Base-by-base conservation (phyloP, 2,113 vertebrate genomes). In the Microtus oregoni region DNA sequence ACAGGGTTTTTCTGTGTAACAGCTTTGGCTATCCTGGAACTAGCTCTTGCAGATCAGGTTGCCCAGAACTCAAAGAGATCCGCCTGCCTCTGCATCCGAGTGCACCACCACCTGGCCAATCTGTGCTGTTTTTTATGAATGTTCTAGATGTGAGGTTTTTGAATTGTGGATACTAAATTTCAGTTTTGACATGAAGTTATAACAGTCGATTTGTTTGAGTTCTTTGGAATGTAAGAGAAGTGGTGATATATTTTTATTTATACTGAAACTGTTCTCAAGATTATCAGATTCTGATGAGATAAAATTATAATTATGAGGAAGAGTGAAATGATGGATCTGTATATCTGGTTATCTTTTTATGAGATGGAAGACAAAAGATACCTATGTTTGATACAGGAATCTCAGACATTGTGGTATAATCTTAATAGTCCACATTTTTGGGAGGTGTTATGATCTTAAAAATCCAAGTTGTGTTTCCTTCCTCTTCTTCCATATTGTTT, bases 171-270 rank as follows among this genome's bases (percentile, higher is more conserved):
- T 52, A 78, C 7, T 32, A 52, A 52, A 78, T 78, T 78, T 78
- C 47, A 78, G 28, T 78, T 78, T 78, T 78, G 44, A 52, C 3
- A 1, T 52, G 47, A 30, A 52, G 28, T 78, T 78, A 78, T 78
- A 30, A 47, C 24, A 52, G 47, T 78, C 5, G 12, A 77, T 77
- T 77, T 77, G 76, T 47, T 50, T 93, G 50, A 90, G n/a, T 97
- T 94, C 58, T 91, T 94, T 91, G 90, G 50, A 81, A 94, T 28
- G 58, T 91, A 92, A 78, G 44, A 30, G 75, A 47, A 96, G 2
- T 78, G 52, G 55, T 58, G 55, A 90, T 78, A 3, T 92, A 79
- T 95, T 94, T 97, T 96, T 72, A 92, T 0, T 94, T 88, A 85
- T n/a, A 79, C 32, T 93, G 94, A 96, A 94, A 88, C 41, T 86